These are phyloP conservation scores for Sciurus carolinensis DNA, from an alignment of 2,797 vertebrate genomes.

Conservation along the genomic window DNA sequence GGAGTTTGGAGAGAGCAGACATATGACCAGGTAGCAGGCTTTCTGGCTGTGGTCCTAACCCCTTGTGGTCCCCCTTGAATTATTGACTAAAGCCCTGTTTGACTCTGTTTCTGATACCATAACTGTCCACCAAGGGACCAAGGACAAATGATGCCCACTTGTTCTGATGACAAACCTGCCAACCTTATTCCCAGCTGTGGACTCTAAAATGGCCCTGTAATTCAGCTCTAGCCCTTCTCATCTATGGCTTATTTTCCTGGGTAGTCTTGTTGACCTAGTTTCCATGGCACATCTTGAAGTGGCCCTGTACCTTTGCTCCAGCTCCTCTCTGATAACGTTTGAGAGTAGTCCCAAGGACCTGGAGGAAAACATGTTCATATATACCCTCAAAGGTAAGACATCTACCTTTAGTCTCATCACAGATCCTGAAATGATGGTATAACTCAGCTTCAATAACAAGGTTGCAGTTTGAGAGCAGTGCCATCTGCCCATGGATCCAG, in stretches of 20 bases:
- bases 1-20: not conserved
- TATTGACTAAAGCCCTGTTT: not conserved
- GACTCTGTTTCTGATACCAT: not conserved
- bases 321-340: not conserved
- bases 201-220: not conserved
- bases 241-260: too few species aligned
- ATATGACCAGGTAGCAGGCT: not conserved
- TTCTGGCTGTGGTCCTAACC: not conserved
- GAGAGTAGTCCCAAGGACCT: not conserved
- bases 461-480: too few species aligned
- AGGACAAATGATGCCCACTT: not conserved
- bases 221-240: not conserved
- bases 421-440: too few species aligned
- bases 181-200: not conserved
- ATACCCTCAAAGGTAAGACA: too few species aligned
- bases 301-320: not conserved
- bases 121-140: too few species aligned
- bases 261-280: too few species aligned
- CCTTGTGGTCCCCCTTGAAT: too few species aligned
- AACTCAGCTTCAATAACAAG: too few species aligned
- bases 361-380: not conserved
- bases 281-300: not conserved
- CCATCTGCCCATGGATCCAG: too few species aligned
- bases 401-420: too few species aligned
- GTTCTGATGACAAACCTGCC: not conserved